Percentiles rank a stretch among this genome's conserved stretches.
Conservation (phyloP, 1,140 invertebrate species). For the Conus ventricosus region DNA sequence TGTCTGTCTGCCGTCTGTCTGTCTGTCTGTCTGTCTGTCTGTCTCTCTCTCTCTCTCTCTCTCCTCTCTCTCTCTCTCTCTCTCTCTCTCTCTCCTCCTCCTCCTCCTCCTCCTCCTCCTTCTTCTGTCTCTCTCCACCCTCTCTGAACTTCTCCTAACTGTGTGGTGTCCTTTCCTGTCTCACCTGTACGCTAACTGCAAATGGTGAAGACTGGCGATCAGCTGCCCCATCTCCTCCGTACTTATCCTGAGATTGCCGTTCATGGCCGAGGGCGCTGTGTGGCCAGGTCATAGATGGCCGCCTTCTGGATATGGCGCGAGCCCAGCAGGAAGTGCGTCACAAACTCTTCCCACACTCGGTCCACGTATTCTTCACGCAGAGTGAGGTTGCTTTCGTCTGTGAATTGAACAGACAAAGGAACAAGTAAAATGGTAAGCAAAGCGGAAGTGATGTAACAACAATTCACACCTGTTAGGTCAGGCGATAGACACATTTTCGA, state of each 20-base stretch:
- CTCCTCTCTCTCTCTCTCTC: slow-evolving; percentile 23
- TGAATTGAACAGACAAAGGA: no score
- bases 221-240: slow-evolving; percentile 25
- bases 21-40: no score
- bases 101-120: not conserved
- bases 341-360: slow-evolving; percentile 28
- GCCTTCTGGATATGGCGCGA: slow-evolving; percentile 32
- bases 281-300: slow-evolving; percentile 33
- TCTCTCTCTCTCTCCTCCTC: slow-evolving; percentile 19
- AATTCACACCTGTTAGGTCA: no score
- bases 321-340: slow-evolving; percentile 37
- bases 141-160: not conserved
- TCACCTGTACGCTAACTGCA: slow-evolving; percentile 27
- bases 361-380: slow-evolving; percentile 27
- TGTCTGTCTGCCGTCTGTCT: no score
- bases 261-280: slow-evolving; percentile 6
- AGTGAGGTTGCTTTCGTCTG: not conserved
- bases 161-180: no score
- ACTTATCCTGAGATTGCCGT: not conserved
- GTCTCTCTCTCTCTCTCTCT: no score
- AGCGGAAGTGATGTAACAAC: not conserved
- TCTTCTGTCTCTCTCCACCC: no score
- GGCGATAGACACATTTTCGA: no score
- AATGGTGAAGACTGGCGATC: not conserved
- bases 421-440: not conserved